Conservation (phyloP, 2,888 invertebrate species). For the Helleia helle region DNA sequence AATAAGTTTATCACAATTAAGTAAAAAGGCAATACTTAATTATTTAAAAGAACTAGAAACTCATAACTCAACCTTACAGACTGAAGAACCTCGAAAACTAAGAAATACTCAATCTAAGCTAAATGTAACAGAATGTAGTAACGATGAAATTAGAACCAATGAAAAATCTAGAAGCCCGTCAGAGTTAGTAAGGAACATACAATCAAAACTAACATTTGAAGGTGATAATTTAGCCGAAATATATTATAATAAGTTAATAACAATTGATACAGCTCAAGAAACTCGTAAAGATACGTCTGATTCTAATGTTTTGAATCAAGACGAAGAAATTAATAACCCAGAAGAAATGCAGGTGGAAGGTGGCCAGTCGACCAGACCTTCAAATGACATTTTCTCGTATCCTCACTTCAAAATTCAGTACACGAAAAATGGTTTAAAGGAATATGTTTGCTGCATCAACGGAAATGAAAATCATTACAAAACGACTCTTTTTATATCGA, state of each 20-base stretch:
- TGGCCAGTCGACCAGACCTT: too few relatives aligned
- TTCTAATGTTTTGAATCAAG: too few relatives aligned
- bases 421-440: slow-evolving; percentile 41
- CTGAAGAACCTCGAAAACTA: slow-evolving; percentile 28
- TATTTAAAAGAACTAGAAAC: slow-evolving; percentile 25
- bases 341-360: too few relatives aligned
- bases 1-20: slow-evolving; percentile 48
- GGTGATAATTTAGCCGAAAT: slow-evolving; percentile 33
- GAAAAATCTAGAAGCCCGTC: slow-evolving; percentile 11
- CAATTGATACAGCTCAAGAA: slow-evolving; percentile 11
- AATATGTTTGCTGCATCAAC: slow-evolving; percentile 58
- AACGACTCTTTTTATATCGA: slow-evolving; percentile 51
- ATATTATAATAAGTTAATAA: slow-evolving; percentile 11
- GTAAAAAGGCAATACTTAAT: slow-evolving; percentile 33
- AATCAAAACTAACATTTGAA: slow-evolving; percentile 53
- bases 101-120: slow-evolving; percentile 38
- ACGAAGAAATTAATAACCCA: neutral
- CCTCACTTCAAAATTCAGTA: slow-evolving; percentile 58
- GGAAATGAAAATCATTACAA: slow-evolving; percentile 46
- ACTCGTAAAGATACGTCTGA: too few relatives aligned
- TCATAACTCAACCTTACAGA: slow-evolving; percentile 8
- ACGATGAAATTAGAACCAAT: slow-evolving; percentile 18
- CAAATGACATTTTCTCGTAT: slow-evolving; percentile 26
- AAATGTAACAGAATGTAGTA: slow-evolving; percentile 28
- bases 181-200: slow-evolving; percentile 23